Evolutionary conservation across 1,140 invertebrate species (phyloP).

Genomic region (Galleria mellonella): DNA sequence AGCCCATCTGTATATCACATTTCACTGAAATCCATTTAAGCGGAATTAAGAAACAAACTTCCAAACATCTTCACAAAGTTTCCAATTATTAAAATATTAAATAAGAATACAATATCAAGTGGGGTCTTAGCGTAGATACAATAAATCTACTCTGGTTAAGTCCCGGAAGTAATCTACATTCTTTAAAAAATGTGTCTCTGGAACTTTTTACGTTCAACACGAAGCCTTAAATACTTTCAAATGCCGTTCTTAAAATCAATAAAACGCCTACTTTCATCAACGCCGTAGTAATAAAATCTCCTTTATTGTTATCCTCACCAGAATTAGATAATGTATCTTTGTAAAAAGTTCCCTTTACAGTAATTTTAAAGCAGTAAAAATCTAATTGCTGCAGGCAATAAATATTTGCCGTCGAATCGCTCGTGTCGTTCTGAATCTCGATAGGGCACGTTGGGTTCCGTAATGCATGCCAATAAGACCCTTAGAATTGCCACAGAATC

Average conservation of each 20-base stretch:
- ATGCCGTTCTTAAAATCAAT: constrained; percentile 64
- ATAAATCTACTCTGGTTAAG: no score
- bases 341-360: constrained; percentile 34
- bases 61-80: no score
- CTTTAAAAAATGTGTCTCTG: constrained; percentile 28
- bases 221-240: constrained; percentile 59
- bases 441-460: constrained; percentile 32
- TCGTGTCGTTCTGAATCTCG: constrained; percentile 35
- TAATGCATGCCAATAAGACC: constrained; percentile 49
- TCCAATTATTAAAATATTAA: no score
- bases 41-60: no score
- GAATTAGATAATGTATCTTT: constrained; percentile 62
- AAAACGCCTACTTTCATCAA: constrained; percentile 65
- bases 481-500: constrained; percentile 26
- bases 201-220: constrained; percentile 46
- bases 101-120: no score
- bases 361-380: constrained; percentile 42
- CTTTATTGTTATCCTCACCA: constrained; percentile 61
- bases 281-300: constrained; percentile 60
- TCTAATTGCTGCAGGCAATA: constrained; percentile 43
- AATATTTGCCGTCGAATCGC: constrained; percentile 39
- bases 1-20: no score
- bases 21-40: no score
- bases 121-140: no score
- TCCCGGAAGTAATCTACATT: constrained; percentile 5